phyloP scores from a whole-genome alignment of 2,888 invertebrate genomes.

The Phyllotreta cruciferae region DNA sequence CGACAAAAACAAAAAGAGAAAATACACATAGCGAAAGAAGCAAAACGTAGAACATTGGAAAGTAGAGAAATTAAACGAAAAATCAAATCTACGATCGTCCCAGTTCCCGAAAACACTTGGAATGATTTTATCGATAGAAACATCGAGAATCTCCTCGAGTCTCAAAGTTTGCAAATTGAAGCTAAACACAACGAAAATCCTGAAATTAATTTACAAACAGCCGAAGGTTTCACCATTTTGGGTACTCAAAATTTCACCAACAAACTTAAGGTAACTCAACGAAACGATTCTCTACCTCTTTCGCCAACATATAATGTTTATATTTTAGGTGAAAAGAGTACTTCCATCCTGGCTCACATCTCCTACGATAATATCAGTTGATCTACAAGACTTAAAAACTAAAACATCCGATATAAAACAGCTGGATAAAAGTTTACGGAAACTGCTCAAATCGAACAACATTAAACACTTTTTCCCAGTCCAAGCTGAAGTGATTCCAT shows the following conservation, averaged over 20 bases:
- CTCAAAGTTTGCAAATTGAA: constrained; percentile 33
- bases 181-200: constrained; percentile 42
- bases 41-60: constrained; percentile 47
- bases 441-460: constrained; percentile 72
- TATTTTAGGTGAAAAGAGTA: constrained; percentile 73
- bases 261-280: constrained; percentile 61
- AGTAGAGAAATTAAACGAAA: constrained; percentile 43
- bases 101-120: constrained; percentile 46
- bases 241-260: constrained; percentile 69
- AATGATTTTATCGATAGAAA: constrained; percentile 45
- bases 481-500: constrained; percentile 79
- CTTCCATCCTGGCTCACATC: constrained; percentile 88
- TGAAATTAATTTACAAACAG: constrained; percentile 45
- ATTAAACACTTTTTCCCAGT: constrained; percentile 85
- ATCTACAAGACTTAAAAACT: constrained; percentile 66
- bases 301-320: neutral
- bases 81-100: constrained; percentile 41
- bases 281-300: too few relatives aligned
- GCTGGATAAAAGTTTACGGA: constrained; percentile 70
- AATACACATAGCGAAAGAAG: constrained; percentile 48
- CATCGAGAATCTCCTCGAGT: constrained; percentile 33
- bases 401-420: constrained; percentile 66
- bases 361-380: constrained; percentile 79
- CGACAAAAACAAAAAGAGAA: constrained; percentile 54
- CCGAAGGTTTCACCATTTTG: constrained; percentile 71